phyloP scores from a whole-genome alignment of 2,113 vertebrate species.

The Rhynchomys soricoides region DNA sequence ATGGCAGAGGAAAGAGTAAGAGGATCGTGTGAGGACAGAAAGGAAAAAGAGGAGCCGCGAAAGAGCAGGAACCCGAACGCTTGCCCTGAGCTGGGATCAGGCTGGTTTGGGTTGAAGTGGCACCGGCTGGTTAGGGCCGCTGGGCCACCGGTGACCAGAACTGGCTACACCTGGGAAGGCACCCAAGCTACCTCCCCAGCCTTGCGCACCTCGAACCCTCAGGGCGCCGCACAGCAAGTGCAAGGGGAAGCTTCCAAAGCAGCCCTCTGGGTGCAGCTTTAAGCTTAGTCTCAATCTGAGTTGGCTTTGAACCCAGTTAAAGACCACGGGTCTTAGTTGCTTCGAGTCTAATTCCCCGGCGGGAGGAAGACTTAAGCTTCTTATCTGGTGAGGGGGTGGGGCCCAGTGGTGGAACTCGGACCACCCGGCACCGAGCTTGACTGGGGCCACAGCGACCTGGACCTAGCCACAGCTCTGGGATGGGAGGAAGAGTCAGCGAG shows the following conservation, averaged over 20 bases:
- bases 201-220: background rate
- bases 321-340: conserved; percentile 26
- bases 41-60: too few relatives aligned
- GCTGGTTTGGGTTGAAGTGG: background rate
- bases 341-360: background rate
- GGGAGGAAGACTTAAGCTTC: background rate
- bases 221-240: background rate
- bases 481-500: too few relatives aligned
- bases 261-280: background rate
- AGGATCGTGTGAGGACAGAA: background rate
- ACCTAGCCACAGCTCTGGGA: background rate
- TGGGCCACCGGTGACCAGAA: background rate
- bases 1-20: background rate
- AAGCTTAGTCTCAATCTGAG: background rate
- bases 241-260: background rate
- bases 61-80: background rate
- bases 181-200: background rate
- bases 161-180: background rate
- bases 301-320: conserved; percentile 30
- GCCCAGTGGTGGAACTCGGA: background rate
- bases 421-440: background rate
- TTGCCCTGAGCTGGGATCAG: background rate
- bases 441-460: background rate
- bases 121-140: background rate
- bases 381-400: background rate